Conservation (phyloP, 2,888 invertebrate species). For the Lepas anatifera region DNA sequence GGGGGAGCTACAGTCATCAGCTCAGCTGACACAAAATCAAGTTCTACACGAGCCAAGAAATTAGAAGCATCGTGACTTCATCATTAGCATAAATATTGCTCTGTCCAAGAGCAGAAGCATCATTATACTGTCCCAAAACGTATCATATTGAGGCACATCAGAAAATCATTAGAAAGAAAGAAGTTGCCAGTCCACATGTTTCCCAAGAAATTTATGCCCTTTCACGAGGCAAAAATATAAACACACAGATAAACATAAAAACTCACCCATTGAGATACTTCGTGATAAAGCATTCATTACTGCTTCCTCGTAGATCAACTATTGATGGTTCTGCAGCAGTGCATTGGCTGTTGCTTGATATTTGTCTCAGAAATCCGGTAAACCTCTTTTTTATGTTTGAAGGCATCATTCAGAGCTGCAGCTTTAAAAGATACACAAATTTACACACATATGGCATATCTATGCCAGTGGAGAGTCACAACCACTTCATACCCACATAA, state of each 20-base stretch:
- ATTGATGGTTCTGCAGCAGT: not conserved
- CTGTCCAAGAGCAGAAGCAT: too few species aligned
- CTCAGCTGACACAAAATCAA: too few species aligned
- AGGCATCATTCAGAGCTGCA: not conserved
- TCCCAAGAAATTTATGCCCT: not conserved
- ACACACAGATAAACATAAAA: not conserved
- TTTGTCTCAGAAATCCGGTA: not conserved
- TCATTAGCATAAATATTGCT: too few species aligned
- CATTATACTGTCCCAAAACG: too few species aligned
- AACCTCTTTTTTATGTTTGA: not conserved
- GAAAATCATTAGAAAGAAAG: not conserved
- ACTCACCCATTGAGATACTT: constrained; percentile 4
- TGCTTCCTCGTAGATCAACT: not conserved
- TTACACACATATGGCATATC: too few species aligned
- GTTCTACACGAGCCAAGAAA: too few species aligned
- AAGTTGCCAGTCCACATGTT: not conserved
- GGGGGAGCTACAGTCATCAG: too few species aligned
- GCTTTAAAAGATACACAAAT: too few species aligned
- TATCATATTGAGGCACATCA: not conserved
- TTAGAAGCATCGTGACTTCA: too few species aligned
- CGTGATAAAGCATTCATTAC: not conserved
- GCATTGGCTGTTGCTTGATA: not conserved
- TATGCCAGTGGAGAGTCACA: too few species aligned
- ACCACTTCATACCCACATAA: too few species aligned
- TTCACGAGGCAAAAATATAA: not conserved